These are phyloP conservation scores for Dolichomitus sp. DNA, from an alignment of 2,888 invertebrate species.

Conservation along the genomic window DNA sequence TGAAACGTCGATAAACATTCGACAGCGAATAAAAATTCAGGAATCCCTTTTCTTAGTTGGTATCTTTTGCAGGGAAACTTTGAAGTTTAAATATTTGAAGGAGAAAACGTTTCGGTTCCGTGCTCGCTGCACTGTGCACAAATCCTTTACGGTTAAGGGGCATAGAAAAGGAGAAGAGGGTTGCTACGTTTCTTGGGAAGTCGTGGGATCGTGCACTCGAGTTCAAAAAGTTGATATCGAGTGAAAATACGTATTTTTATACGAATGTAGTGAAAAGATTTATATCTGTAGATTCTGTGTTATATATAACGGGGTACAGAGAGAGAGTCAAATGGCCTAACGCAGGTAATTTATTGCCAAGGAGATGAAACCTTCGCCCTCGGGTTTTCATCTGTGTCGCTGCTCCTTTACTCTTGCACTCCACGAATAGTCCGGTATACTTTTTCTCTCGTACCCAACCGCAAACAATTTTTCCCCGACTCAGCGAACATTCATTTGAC, in stretches of 20 bases:
- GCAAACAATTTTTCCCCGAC: constrained; percentile 57
- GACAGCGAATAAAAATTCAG: neutral
- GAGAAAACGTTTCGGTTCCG: constrained; percentile 16
- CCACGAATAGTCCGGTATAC: constrained; percentile 25
- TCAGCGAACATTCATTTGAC: constrained; percentile 56
- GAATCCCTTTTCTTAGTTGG: neutral
- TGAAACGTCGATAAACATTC: neutral
- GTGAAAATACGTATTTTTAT: constrained; percentile 4
- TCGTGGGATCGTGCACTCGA: neutral
- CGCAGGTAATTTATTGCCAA: constrained; percentile 5
- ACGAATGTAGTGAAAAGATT: neutral
- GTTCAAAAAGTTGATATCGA: constrained; percentile 5
- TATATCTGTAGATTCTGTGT: neutral
- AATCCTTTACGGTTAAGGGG: constrained; percentile 22
- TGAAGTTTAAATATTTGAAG: constrained; percentile 28
- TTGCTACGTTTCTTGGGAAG: neutral
- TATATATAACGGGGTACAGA: neutral
- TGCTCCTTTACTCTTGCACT: constrained; percentile 33
- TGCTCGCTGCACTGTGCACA: constrained; percentile 27
- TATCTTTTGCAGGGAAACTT: neutral
- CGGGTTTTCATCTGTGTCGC: constrained; percentile 14
- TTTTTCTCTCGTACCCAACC: constrained; percentile 23
- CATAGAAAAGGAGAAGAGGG: neutral
- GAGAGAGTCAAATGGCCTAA: neutral
- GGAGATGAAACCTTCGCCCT: constrained; percentile 8